Conservation (phyloP, 1,140 invertebrate species). For the Panulirus ornatus region DNA sequence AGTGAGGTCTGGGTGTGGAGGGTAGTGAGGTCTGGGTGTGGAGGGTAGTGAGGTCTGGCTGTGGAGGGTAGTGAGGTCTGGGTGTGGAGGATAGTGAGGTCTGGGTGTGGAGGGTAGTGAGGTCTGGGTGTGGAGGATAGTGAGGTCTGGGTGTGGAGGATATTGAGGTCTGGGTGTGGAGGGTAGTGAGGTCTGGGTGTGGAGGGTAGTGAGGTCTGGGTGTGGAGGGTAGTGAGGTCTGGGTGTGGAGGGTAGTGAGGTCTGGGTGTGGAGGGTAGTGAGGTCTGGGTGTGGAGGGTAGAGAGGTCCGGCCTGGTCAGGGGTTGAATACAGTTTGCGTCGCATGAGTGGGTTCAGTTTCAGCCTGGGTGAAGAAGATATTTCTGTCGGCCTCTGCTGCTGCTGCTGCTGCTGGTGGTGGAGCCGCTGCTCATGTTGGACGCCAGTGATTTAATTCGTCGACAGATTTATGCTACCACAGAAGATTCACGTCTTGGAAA, state of each 20-base stretch:
- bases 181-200: neutral
- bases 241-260: neutral
- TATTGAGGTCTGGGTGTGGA: neutral
- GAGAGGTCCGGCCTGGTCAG: neutral
- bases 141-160: neutral
- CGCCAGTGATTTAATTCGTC: too few species aligned
- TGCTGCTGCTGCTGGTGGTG: neutral
- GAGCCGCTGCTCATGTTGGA: too few species aligned
- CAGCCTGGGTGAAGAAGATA: constrained; percentile 11
- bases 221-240: neutral
- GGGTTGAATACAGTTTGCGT: neutral
- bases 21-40: too few species aligned
- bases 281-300: neutral
- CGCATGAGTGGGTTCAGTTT: constrained; percentile 15
- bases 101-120: neutral
- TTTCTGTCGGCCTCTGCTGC: neutral
- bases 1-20: too few species aligned
- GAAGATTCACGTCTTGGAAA: too few species aligned
- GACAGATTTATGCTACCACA: too few species aligned
- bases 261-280: neutral
- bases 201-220: neutral
- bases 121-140: neutral
- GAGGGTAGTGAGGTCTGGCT: neutral
- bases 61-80: neutral
- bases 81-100: neutral